Conservation (phyloP, 2,888 invertebrate species). For the Orgyia antiqua region DNA sequence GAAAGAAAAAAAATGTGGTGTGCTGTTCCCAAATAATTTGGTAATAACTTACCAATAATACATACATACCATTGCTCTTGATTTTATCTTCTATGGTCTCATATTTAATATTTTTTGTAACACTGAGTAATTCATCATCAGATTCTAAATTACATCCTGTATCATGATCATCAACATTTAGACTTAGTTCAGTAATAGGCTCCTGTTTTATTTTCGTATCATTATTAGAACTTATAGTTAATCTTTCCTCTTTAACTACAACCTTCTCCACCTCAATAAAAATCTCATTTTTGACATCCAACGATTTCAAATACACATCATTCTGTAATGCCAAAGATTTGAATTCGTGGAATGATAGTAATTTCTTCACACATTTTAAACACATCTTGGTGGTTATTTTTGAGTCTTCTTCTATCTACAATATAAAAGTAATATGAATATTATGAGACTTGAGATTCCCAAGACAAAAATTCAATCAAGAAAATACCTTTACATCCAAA, state of each 20-base stretch:
- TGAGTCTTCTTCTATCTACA: constrained; percentile 39
- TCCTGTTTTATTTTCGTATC: constrained; percentile 22
- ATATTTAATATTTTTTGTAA: constrained; percentile 35
- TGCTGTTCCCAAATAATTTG: too few species aligned
- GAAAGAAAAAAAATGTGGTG: too few species aligned
- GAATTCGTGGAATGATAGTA: constrained; percentile 48
- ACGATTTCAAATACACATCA: constrained; percentile 39
- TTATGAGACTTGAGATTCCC: too few species aligned
- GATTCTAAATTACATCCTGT: constrained; percentile 28
- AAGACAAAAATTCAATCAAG: too few species aligned
- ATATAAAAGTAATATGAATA: too few species aligned
- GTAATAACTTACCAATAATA: not conserved
- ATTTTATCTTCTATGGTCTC: constrained; percentile 33
- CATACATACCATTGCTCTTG: constrained; percentile 39
- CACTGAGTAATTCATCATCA: constrained; percentile 50
- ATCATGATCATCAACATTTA: constrained; percentile 13
- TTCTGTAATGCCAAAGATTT: constrained; percentile 49
- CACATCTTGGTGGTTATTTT: constrained; percentile 48
- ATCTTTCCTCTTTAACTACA: constrained; percentile 15
- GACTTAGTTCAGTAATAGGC: constrained; percentile 7
- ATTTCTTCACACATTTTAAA: constrained; percentile 48
- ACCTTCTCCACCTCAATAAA: constrained; percentile 13
- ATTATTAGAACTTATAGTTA: constrained; percentile 15
- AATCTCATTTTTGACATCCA: constrained; percentile 26
- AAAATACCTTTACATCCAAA: constrained; percentile 53